Base-by-base conservation (phyloP, 2,888 invertebrate genomes). In the Balanococcus diminutus region DNA sequence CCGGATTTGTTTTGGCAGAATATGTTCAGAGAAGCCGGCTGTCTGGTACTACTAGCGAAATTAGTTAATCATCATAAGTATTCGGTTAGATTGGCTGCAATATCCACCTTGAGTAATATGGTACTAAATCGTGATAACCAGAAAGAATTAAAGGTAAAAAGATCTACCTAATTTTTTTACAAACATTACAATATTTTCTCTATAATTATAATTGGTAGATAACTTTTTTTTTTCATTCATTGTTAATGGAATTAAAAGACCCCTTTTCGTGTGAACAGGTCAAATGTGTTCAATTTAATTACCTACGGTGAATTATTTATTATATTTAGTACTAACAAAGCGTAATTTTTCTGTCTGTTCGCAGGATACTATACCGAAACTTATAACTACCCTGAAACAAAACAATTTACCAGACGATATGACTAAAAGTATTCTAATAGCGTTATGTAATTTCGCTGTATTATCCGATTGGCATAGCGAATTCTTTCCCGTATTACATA, bases 371-470 rank as follows among this genome's bases (percentile, higher is more conserved):
- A 90, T 92, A 84, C 91, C 91, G 6, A 89, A 90, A 36, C 88
- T 92, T 56, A 89, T 91, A 81, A 90, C 91, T 25, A 89, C 91
- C 67, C 89, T 91, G 4, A 89, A 88, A 82, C 72, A 39, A 14
- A 67, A 81, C 32, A 42, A 42, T 39, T 61, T 86, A 39, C 51
- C 87, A 3, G 88, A 90, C 83, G 89, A 90, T 31, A 89, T 90
- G 36, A 89, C 89, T 67, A 90, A 90, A 51, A 90, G 91, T 87
- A 88, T 91, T 82, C 89, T 91, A 42, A 89, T 91, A 87, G 90
- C 91, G 2, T 89, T 92, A 61, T 91, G 91, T 32, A 92, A 92
- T 89, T 90, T 92, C 87, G 91, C 92, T 16, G 90, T 91, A 19
- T 88, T 90, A 28, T 88, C 89, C 22, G 90, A 90, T 86, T 91